phyloP scores from a whole-genome alignment of 2,113 vertebrate species.

The Sander vitreus region DNA sequence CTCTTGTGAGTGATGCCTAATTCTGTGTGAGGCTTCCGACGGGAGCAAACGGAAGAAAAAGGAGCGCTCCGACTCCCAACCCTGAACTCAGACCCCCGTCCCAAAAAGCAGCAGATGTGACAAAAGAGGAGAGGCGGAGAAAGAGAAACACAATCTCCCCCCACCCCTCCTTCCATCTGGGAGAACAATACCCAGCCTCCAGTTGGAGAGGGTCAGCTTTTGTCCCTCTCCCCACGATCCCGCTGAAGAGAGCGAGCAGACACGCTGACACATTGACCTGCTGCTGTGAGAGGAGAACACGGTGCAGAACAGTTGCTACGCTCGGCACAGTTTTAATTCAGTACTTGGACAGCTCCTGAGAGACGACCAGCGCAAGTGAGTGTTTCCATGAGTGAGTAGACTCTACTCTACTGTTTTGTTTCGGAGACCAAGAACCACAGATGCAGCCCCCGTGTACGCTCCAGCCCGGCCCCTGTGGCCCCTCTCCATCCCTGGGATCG shows the following conservation, averaged over 20 bases:
- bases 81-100: slow-evolving; percentile 20
- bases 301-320: slow-evolving; percentile 13
- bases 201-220: slow-evolving; percentile 73
- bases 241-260: slow-evolving; percentile 51
- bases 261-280: slow-evolving; percentile 71
- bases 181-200: slow-evolving; percentile 77
- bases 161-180: slow-evolving; percentile 54
- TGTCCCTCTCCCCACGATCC: slow-evolving; percentile 58
- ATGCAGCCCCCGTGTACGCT: slow-evolving; percentile 65
- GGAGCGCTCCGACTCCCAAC: slow-evolving; percentile 30
- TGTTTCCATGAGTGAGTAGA: slow-evolving; percentile 36
- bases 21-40: slow-evolving; percentile 32
- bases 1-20: slow-evolving; percentile 12
- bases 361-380: not conserved
- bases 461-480: slow-evolving; percentile 46
- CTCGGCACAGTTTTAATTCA: slow-evolving; percentile 68
- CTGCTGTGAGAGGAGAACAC: slow-evolving; percentile 50
- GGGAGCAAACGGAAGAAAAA: not conserved
- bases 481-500: slow-evolving; percentile 49
- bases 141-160: slow-evolving; percentile 53
- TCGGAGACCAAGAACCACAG: slow-evolving; percentile 14
- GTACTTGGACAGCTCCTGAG: slow-evolving; percentile 86
- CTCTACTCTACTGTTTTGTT: not conserved
- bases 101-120: slow-evolving; percentile 76
- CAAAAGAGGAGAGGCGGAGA: slow-evolving; percentile 57